Evolutionary conservation across 1,140 invertebrate genomes (phyloP).

Genomic region (Ditylenchus dipsaci): DNA sequence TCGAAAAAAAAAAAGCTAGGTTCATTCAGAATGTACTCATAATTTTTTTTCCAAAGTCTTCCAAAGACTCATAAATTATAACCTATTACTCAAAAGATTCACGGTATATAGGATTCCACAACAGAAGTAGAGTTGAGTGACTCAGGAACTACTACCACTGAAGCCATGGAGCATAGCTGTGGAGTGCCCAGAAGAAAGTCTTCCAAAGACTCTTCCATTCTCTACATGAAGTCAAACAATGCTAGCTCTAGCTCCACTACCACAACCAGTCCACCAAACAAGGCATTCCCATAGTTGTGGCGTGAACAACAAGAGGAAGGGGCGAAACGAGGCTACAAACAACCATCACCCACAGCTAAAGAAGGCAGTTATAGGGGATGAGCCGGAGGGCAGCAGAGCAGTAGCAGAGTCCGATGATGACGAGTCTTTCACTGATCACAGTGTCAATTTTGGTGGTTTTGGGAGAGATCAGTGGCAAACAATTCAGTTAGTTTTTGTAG

Average conservation of each 20-base stretch:
- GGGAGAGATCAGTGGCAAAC: constrained; percentile 43
- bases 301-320: background rate
- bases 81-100: no score
- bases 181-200: background rate
- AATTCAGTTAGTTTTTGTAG: constrained; percentile 37
- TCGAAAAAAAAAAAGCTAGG: no score
- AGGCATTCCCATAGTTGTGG: background rate
- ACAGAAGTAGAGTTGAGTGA: background rate
- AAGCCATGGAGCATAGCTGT: background rate
- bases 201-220: background rate
- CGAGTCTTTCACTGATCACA: constrained; percentile 44
- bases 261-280: background rate
- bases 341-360: constrained; percentile 4
- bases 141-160: background rate
- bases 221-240: constrained; percentile 1
- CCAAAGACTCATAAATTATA: no score
- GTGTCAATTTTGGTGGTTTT: constrained; percentile 54
- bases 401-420: constrained; percentile 40
- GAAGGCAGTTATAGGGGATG: background rate
- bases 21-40: no score
- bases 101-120: background rate
- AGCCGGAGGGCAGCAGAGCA: constrained; percentile 14
- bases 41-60: no score
- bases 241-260: background rate
- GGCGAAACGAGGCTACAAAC: constrained; percentile 6